Evolutionary conservation across 2,113 vertebrate genomes (phyloP).

Genomic region (Cnemophilus loriae): DNA sequence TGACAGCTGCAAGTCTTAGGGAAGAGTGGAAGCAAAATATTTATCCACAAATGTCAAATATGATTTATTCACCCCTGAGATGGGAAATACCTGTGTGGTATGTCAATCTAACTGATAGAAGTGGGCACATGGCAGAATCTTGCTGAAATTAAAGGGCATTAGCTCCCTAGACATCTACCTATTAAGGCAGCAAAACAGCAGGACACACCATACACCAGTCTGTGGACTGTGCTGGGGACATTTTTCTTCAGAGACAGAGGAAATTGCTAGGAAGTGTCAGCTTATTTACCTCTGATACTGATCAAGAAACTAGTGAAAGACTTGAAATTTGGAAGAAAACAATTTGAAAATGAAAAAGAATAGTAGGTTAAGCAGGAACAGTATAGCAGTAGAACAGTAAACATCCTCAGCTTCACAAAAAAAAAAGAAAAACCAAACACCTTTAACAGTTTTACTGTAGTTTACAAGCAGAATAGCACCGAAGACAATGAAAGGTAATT

Average conservation of each 20-base stretch:
- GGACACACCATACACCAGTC: neutral
- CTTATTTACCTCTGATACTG: neutral
- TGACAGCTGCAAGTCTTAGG: neutral
- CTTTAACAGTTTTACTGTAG: neutral
- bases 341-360: neutral
- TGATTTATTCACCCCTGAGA: neutral
- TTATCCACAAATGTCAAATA: neutral
- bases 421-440: rapidly evolving
- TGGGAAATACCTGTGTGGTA: neutral
- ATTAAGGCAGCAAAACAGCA: neutral
- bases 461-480: neutral
- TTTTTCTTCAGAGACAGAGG: neutral
- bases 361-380: neutral
- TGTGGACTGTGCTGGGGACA: neutral
- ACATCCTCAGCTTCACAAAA: neutral
- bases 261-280: neutral
- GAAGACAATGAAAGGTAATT: neutral
- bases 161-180: neutral
- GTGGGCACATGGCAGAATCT: neutral
- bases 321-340: neutral
- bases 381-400: neutral
- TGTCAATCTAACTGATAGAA: neutral
- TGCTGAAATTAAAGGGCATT: neutral
- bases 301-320: neutral
- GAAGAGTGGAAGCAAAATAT: neutral